Percentiles rank a stretch among this genome's conserved stretches.
Evolutionary conservation across 2,888 invertebrate species (phyloP).

Genomic region (Pecten maximus): DNA sequence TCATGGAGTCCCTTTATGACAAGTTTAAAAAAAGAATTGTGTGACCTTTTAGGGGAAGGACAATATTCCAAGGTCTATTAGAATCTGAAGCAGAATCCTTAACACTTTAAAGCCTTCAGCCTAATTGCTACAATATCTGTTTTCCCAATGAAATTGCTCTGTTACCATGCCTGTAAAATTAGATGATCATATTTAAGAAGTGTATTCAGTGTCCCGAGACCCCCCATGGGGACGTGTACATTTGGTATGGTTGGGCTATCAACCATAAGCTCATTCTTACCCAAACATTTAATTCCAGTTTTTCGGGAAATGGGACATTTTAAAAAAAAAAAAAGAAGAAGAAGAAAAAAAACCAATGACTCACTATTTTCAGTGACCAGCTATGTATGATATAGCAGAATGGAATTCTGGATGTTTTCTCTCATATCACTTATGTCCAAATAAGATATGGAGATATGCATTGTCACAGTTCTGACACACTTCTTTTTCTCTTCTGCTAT

Average conservation of each 20-base stretch:
- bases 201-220: background rate
- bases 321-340: background rate
- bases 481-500: too few species aligned
- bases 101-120: background rate
- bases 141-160: background rate
- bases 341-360: too few species aligned
- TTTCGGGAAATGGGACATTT: background rate
- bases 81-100: background rate
- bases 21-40: background rate
- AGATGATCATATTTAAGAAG: constrained; percentile 2
- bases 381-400: background rate
- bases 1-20: background rate
- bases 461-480: too few species aligned
- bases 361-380: background rate
- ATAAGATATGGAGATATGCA: too few species aligned
- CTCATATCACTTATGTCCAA: background rate
- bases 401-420: background rate
- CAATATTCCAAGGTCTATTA: background rate
- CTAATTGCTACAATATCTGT: constrained; percentile 20
- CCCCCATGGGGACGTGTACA: background rate
- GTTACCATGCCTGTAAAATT: background rate
- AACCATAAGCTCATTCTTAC: constrained; percentile 22
- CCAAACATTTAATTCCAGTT: background rate
- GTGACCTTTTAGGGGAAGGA: background rate
- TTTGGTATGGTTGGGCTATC: background rate